Evolutionary conservation across 2,797 vertebrate genomes (phyloP), one percentile per base, ranked within the genome.

Genomic region (Crax fasciolata): DNA sequence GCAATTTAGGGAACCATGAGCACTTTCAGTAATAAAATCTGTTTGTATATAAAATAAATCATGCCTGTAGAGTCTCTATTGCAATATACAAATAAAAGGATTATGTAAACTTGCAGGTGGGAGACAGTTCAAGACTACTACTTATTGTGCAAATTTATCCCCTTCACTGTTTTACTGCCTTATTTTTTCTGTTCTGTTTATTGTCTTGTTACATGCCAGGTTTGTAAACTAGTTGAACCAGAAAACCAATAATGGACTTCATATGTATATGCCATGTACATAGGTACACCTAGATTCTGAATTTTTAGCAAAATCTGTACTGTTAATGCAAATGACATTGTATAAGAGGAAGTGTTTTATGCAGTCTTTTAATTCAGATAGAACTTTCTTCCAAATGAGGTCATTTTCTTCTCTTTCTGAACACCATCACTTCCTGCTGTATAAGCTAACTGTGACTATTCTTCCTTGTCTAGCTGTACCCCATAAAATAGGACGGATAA

Each of bases 401-500:
- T 54, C 0, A 44, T 62, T 66, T 94, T 51, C 75, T 85, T 74
- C 82, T 13, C 1, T 77, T 74, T 82, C 46, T 87, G 75, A 58
- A 17, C 19, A 21, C 65, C 49, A 51, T 28, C 32, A 6, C 30
- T 73, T 51, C 4, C 49, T 83, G 54, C 75, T 76, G 72, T 23
- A 4, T 39, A 13, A 35, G 27, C 38, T 97, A 92, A 97, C 71
- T 86, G 82, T 93, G 70, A 6, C 72, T 80, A 9, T 92, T 94
- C 76, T 97, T 95, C 74, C 89, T 94, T 92, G 84, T 94, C 95
- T 96, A 99, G 99, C 98, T 96, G 99, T 99, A 96, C 99, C 99
- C 87, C 99, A 99, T 92, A 99, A 99, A 98, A 99, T 99, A 41
- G 99, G 99, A 46, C 98, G 99, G 95, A 99, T 99, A 98, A 99